phyloP scores from a whole-genome alignment of 2,888 invertebrate species.

The Bellardia pandia region DNA sequence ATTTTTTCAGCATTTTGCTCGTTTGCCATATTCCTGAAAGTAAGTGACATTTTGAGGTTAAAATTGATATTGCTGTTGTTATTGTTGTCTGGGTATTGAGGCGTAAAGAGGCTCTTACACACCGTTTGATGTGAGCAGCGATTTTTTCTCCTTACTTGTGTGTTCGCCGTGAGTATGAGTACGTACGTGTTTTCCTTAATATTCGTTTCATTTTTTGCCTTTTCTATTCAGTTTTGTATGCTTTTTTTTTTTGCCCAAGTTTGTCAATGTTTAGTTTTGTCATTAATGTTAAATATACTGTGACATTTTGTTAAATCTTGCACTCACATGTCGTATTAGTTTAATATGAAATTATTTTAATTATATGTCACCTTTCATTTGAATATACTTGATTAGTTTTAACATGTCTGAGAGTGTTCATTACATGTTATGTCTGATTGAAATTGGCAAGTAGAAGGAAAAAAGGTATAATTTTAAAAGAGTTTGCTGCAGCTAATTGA shows the following conservation, averaged over 20 bases:
- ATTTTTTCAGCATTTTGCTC: conserved; percentile 2
- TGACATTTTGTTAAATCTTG: conserved; percentile 70
- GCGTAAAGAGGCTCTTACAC: conserved; percentile 42
- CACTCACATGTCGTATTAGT: conserved; percentile 68
- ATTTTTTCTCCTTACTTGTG: not conserved
- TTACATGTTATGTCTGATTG: not conserved
- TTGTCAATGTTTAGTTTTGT: conserved; percentile 50
- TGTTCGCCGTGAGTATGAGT: not conserved
- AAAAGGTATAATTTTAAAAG: not conserved
- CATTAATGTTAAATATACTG: conserved; percentile 53
- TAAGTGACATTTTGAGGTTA: conserved; percentile 56
- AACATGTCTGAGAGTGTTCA: not conserved
- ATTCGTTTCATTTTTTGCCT: conserved; percentile 41
- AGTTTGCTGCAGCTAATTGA: conserved; percentile 2
- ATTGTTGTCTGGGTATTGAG: conserved; percentile 33
- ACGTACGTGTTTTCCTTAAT: conserved; percentile 13
- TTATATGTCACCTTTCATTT: conserved; percentile 66
- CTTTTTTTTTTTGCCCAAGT: conserved; percentile 19
- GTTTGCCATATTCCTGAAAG: conserved; percentile 22
- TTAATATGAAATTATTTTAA: conserved; percentile 70
- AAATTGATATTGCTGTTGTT: conserved; percentile 17
- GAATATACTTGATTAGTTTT: conserved; percentile 62
- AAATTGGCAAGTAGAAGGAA: not conserved
- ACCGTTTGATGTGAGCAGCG: conserved; percentile 13
- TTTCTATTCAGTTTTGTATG: not conserved